phyloP scores from a whole-genome alignment of 2,797 vertebrate species.

The Characodon lateralis region DNA sequence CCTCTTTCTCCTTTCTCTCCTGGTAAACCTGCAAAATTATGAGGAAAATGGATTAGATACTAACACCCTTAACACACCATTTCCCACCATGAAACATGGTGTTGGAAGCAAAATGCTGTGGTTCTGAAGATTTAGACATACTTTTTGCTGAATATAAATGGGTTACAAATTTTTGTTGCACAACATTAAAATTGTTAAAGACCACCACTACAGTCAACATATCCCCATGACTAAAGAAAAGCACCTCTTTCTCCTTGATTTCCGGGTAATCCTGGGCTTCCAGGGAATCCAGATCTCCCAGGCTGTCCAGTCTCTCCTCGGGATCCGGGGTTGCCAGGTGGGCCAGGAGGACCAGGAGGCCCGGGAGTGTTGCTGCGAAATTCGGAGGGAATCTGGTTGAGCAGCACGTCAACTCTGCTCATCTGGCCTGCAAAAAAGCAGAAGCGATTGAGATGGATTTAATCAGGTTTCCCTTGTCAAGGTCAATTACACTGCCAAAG shows the following conservation, averaged over 20 bases:
- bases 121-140: not conserved
- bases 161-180: not conserved
- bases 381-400: constrained; percentile 97
- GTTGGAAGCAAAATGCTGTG: not conserved
- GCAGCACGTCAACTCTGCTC: constrained; percentile 92
- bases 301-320: constrained; percentile 91
- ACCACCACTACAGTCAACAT: not conserved
- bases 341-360: constrained; percentile 90
- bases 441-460: not conserved
- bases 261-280: constrained; percentile 90
- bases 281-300: constrained; percentile 93
- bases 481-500: not conserved
- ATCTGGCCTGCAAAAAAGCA: constrained; percentile 87
- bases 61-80: not conserved
- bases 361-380: constrained; percentile 92
- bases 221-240: not conserved
- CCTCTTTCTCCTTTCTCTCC: constrained; percentile 98
- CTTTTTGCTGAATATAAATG: not conserved
- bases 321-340: constrained; percentile 84
- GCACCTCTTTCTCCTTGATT: constrained; percentile 92
- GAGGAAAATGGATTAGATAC: constrained; percentile 5
- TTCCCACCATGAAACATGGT: not conserved
- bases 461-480: not conserved
- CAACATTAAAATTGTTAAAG: not conserved
- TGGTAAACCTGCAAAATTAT: constrained; percentile 80